phyloP scores from a whole-genome alignment of 2,797 vertebrate species.

The Champsocephalus esox region DNA sequence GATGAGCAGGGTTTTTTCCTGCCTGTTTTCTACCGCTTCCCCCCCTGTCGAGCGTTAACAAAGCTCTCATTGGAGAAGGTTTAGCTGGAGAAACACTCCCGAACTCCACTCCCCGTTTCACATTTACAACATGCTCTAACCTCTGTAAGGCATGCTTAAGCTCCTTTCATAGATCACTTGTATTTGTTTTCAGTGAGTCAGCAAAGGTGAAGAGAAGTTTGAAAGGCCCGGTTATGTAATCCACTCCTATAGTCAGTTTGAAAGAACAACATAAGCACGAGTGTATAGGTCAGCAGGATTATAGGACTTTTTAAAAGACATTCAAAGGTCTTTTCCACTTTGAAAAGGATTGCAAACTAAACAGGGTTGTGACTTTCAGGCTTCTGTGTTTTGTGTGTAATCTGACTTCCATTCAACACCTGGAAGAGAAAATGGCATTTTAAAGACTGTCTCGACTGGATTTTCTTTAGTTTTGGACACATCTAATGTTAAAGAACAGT shows the following conservation, averaged over 20 bases:
- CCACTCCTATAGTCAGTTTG: conserved; percentile 11
- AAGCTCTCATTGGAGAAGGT: conserved; percentile 55
- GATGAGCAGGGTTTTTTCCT: not conserved
- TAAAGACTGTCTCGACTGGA: not conserved
- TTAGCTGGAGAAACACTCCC: conserved; percentile 36
- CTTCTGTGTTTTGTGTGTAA: no score
- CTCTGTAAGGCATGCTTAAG: conserved; percentile 33
- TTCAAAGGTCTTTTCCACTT: conserved; percentile 25
- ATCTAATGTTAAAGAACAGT: not conserved
- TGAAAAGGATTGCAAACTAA: not conserved
- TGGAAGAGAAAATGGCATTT: not conserved
- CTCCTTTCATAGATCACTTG: conserved; percentile 27
- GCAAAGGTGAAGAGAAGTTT: conserved; percentile 28
- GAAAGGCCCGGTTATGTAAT: conserved; percentile 56
- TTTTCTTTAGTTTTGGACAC: not conserved
- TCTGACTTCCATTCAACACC: conserved; percentile 7
- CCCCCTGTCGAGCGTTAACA: conserved; percentile 40
- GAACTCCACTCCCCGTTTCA: conserved; percentile 52
- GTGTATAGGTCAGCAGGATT: conserved; percentile 25
- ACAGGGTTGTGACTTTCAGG: not conserved
- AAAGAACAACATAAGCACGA: conserved; percentile 30
- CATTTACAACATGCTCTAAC: conserved; percentile 32
- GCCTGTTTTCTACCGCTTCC: not conserved
- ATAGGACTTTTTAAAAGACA: not conserved
- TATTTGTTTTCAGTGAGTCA: conserved; percentile 36